Evolutionary conservation across 2,113 vertebrate genomes (phyloP), one percentile per base, ranked within the genome.

Genomic region (Morone chrysops): DNA sequence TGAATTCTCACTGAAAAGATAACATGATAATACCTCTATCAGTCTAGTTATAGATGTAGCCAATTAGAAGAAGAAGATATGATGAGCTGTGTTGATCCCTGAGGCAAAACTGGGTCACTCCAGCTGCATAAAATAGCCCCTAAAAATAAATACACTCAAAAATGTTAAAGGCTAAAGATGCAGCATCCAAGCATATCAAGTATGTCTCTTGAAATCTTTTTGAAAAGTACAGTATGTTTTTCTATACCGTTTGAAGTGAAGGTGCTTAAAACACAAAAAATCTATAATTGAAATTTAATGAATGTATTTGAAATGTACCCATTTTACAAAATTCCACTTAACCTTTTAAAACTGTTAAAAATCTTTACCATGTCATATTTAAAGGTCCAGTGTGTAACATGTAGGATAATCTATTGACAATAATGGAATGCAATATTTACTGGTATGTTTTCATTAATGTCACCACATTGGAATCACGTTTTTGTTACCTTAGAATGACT

Each of bases 71-170:
- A 47, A 59, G 71, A 59, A 59, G 63, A 80, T 78, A 59, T n/a
- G 75, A 82, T 72, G 78, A 82, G 78, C 48, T 48, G 36, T 84
- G 84, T 84, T 87, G 81, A 86, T 90, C 84, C 84, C 75, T 2
- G 63, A 78, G 69, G 89, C 80, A 80, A 84, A 90, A 75, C 68
- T 80, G 81, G 84, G 84, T 88, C 86, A 82, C 47, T 63, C 47
- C 48, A 79, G 70, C 70, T 51, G 25, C 61, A 73, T 51, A 65
- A 73, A 59, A 51, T n/a, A 57, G 45, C 70, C 60, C 54, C 50
- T 48, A 2, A 84, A 81, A 86, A 61, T 74, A 69, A 71, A 80
- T 20, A 20, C 43, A 41, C 4, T 31, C 45, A 74, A 70, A 65
- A 25, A 51, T n/a, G 40, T 61, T 40, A 43, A 16, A 57, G 8